Conservation (phyloP, 2,888 invertebrate genomes). For the Liopterus haemorrhoidalis region DNA sequence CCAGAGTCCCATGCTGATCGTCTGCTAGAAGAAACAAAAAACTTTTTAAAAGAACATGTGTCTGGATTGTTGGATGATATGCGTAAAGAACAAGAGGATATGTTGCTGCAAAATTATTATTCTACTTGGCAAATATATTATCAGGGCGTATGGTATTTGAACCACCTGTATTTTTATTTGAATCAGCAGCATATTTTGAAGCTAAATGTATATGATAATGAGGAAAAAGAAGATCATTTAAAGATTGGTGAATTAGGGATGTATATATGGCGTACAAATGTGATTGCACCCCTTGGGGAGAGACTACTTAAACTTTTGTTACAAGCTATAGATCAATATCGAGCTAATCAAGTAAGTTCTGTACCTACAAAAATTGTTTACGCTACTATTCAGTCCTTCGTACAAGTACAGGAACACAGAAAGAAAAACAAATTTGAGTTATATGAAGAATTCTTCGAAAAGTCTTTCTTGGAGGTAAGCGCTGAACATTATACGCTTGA, state of each 20-base stretch:
- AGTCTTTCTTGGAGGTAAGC: conserved; percentile 75
- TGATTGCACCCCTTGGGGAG: conserved; percentile 71
- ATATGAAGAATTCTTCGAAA: conserved; percentile 80
- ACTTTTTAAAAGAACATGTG: conserved; percentile 84
- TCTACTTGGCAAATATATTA: conserved; percentile 87
- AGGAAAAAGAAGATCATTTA: conserved; percentile 72
- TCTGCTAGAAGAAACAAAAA: conserved; percentile 85
- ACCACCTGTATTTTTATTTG: conserved; percentile 83
- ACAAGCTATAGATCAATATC: conserved; percentile 73
- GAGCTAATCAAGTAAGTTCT: conserved; percentile 52
- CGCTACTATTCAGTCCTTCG: conserved; percentile 83
- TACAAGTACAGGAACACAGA: conserved; percentile 68
- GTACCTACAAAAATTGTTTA: conserved; percentile 60
- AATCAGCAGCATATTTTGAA: conserved; percentile 93
- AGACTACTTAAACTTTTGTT: conserved; percentile 75
- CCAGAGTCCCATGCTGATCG: conserved; percentile 91
- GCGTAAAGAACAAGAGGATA: conserved; percentile 57
- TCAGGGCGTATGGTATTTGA: conserved; percentile 81
- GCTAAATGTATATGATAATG: conserved; percentile 86
- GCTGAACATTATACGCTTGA: conserved; percentile 74
- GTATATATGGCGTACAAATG: conserved; percentile 75
- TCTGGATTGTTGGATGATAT: conserved; percentile 65
- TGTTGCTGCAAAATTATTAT: conserved; percentile 73
- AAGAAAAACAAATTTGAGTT: conserved; percentile 74
- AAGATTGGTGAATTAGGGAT: conserved; percentile 85